A percentile compares a stretch with the other conserved stretches of the same genome.
These are phyloP conservation scores for Momotus momota DNA, from an alignment of 2,797 vertebrate species.

Conservation along the genomic window DNA sequence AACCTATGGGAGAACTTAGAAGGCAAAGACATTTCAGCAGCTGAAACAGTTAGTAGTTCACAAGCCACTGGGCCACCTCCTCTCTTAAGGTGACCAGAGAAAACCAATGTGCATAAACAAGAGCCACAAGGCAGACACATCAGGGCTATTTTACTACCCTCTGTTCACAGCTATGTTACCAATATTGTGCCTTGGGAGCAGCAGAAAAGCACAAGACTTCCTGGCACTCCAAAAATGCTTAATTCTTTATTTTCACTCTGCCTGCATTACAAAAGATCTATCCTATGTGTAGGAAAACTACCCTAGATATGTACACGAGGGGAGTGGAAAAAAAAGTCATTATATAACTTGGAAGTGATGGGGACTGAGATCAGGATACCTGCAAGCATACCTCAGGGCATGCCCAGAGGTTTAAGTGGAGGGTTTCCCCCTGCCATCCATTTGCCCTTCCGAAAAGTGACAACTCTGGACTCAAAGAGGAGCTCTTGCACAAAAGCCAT, in stretches of 20 bases:
- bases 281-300: not conserved
- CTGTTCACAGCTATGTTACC: not conserved
- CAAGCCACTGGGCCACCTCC: not conserved
- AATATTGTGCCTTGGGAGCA: not conserved
- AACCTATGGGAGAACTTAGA: not conserved
- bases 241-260: not conserved
- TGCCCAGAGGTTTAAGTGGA: not conserved
- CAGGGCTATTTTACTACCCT: not conserved
- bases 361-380: not conserved
- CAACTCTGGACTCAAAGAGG: not conserved
- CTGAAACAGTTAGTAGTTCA: not conserved
- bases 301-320: not conserved
- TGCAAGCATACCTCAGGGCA: not conserved
- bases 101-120: not conserved
- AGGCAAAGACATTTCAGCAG: not conserved
- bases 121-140: rapidly evolving
- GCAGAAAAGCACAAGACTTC: not conserved
- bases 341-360: not conserved
- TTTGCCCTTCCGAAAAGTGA: not conserved
- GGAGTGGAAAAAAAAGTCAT: not conserved
- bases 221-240: not conserved
- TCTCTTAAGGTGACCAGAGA: not conserved
- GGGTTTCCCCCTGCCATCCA: not conserved
- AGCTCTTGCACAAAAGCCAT: not conserved
- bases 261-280: not conserved